phyloP scores from a whole-genome alignment of 2,113 vertebrate species.

The Ariopsis seemanni region DNA sequence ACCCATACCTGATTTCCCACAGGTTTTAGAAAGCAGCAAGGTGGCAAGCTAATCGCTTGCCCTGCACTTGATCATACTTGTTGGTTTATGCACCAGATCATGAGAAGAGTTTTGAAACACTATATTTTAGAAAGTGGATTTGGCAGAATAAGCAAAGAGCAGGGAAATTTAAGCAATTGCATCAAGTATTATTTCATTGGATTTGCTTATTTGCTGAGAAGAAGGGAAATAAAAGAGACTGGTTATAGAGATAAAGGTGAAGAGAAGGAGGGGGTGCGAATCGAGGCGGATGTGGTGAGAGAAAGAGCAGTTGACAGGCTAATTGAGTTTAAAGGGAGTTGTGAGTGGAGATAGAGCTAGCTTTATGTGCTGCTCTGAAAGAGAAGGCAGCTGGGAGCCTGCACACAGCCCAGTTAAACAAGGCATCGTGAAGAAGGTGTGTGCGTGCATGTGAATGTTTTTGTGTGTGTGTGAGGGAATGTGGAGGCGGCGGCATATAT shows the following conservation, averaged over 20 bases:
- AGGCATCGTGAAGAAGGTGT: constrained; percentile 35
- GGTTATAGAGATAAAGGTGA: not conserved
- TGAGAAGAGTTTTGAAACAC: not conserved
- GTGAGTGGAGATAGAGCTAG: constrained; percentile 50
- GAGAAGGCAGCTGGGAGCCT: constrained; percentile 54
- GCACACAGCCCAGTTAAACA: constrained; percentile 41
- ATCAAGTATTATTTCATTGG: not conserved
- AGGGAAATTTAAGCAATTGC: not conserved
- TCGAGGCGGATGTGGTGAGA: constrained; percentile 37
- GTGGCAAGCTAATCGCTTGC: not conserved
- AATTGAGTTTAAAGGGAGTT: constrained; percentile 52
- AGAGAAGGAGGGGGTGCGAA: not conserved
- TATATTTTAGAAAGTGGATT: constrained; percentile 6
- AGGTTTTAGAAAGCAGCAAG: not conserved
- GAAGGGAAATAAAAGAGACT: not conserved
- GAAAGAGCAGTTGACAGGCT: constrained; percentile 46
- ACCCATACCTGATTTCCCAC: not conserved
- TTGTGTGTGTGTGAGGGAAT: not conserved
- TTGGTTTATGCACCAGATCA: not conserved
- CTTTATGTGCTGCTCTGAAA: constrained; percentile 54
- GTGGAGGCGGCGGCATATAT: constrained; percentile 19
- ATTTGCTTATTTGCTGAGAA: constrained; percentile 3
- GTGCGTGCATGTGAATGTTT: constrained; percentile 12
- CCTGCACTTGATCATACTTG: not conserved
- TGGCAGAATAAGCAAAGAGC: not conserved